phyloP scores from a whole-genome alignment of 1,140 invertebrate genomes.

The Caenorhabditis brenneri region DNA sequence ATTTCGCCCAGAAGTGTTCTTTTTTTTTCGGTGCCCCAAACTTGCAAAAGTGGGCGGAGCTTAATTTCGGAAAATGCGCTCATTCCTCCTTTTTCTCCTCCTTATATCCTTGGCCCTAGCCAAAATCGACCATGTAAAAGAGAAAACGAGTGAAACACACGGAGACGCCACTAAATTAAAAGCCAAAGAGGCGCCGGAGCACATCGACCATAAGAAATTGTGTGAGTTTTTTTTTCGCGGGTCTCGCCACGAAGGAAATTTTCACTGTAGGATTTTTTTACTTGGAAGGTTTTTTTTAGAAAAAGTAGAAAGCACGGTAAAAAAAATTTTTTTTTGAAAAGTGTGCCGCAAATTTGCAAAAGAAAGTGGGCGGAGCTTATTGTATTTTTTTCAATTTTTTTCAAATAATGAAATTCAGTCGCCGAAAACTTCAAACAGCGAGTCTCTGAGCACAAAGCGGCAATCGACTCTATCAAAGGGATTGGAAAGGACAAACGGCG shows the following conservation, averaged over 20 bases:
- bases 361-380: too few species aligned
- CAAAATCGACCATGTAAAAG: slow-evolving; percentile 30
- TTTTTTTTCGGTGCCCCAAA: too few species aligned
- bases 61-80: not conserved
- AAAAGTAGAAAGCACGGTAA: too few species aligned
- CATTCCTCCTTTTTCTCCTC: not conserved
- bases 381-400: not conserved
- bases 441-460: not conserved
- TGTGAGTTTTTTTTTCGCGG: not conserved
- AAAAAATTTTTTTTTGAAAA: too few species aligned
- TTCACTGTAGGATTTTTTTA: too few species aligned
- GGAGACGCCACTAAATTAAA: not conserved
- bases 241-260: not conserved
- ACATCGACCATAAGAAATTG: slow-evolving; percentile 2
- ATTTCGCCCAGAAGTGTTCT: too few species aligned
- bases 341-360: too few species aligned
- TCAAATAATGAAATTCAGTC: not conserved
- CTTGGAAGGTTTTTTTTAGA: too few species aligned
- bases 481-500: slow-evolving; percentile 28
- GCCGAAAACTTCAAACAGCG: slow-evolving; percentile 6
- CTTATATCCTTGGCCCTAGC: not conserved
- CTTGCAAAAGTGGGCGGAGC: too few species aligned
- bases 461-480: slow-evolving; percentile 32
- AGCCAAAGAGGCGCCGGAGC: slow-evolving; percentile 15
- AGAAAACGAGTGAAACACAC: not conserved